Evolutionary conservation across 1,140 invertebrate genomes (phyloP), one percentile per base, ranked within the genome.

Genomic region (Drosophila arizonae): DNA sequence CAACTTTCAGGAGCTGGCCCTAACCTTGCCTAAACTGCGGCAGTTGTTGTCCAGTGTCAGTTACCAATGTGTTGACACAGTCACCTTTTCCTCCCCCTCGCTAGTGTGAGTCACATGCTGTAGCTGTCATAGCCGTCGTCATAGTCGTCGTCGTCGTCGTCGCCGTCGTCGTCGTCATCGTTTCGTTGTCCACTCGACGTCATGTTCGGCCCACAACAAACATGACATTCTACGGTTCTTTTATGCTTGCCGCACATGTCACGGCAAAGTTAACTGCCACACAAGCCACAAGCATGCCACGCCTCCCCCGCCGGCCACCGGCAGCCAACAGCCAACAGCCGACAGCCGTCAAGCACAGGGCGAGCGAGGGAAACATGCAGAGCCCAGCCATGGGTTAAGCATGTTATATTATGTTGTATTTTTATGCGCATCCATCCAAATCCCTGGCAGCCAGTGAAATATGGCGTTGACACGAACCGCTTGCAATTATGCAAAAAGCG

Each of bases 221-320:
- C 82, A 88, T 87, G 79, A 82, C 82, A 82, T 87, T 87, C 86
- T 88, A 87, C 73, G 84, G 82, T 88, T 87, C 84, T 87, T 87
- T 87, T 87, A 87, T 87, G 82, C 82, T 87, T 79, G 84, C 82
- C 82, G 36, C 36, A 87, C 82, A 87, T 87, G 82, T 82, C 82
- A 88, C 68, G 79, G 81, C 79, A 86, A 80, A 87, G 79, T 82
- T 87, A 86, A 86, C 82, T 87, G 72, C 72, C 84, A 64, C 67
- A 86, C 63, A 63, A 71, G 65, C 67, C 58, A 60, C 72, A 58
- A 63, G 17, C 30, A 21, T 26, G 51, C 70, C 30, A 61, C 52
- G 36, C n/a, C 57, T 17, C n/a, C 26, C 6, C 28, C 55, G 24
- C 15, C 51, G 33, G 57, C 56, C 45, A 4, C 17, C 43, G 51